A percentile compares a stretch with the other conserved stretches of the same genome.
Evolutionary conservation across 2,888 invertebrate genomes (phyloP).

Genomic region (Hemicrepidius hirtus): DNA sequence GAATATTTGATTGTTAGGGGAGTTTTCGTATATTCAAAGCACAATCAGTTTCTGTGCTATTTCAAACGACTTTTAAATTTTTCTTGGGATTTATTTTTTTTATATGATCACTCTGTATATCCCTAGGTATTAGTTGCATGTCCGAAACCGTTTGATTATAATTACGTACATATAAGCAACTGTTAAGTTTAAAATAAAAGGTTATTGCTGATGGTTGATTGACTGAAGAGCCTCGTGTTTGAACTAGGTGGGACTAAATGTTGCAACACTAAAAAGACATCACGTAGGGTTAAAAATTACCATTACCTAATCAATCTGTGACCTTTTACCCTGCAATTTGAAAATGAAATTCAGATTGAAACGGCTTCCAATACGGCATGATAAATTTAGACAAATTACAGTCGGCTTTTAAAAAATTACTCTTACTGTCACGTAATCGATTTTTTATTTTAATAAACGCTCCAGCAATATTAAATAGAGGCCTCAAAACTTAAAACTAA

Average conservation of each 20-base stretch:
- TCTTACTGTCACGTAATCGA: constrained; percentile 49
- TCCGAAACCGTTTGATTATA: no score
- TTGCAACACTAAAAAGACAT: no score
- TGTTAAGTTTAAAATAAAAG: no score
- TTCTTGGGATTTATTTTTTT: no score
- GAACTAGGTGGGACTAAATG: neutral
- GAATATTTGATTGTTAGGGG: no score
- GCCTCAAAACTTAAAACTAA: constrained; percentile 47
- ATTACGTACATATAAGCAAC: no score
- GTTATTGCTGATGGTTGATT: no score
- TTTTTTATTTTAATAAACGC: constrained; percentile 52
- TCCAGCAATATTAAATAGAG: constrained; percentile 30
- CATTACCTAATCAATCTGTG: constrained; percentile 40
- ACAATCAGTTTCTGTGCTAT: no score
- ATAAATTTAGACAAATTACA: constrained; percentile 51
- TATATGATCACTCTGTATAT: no score
- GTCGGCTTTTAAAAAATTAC: constrained; percentile 45
- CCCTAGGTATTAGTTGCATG: no score
- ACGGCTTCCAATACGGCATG: constrained; percentile 45
- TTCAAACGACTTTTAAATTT: no score
- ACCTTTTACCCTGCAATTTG: constrained; percentile 41
- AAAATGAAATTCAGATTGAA: constrained; percentile 43
- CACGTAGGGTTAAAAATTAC: constrained; percentile 31
- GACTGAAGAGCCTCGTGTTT: neutral
- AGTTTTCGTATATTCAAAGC: no score